A percentile compares a stretch with the other conserved stretches of the same genome.
Evolutionary conservation across 1,140 invertebrate genomes (phyloP).

Genomic region (Anthonomus grandis): DNA sequence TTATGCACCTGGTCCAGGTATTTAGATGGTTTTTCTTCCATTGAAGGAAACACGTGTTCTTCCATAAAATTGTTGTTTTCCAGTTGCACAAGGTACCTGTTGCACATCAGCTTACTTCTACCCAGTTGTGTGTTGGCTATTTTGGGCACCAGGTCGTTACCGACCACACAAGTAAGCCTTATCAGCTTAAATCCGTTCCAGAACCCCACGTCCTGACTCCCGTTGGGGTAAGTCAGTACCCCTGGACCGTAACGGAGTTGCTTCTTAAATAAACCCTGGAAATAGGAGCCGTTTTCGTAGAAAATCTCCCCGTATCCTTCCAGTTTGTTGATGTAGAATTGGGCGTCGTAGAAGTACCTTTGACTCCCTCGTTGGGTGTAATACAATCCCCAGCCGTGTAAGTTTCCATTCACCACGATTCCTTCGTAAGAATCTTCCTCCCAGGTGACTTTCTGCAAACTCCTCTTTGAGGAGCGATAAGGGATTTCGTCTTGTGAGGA

Average conservation of each 20-base stretch:
- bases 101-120: slow-evolving; percentile 34
- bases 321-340: slow-evolving; percentile 51
- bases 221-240: slow-evolving; percentile 46
- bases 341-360: slow-evolving; percentile 49
- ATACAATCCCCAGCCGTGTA: slow-evolving; percentile 52
- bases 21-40: too few species aligned
- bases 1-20: slow-evolving; percentile 32
- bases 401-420: slow-evolving; percentile 44
- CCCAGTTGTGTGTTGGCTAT: slow-evolving; percentile 23
- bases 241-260: slow-evolving; percentile 54
- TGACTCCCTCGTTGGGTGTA: slow-evolving; percentile 39
- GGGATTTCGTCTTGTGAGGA: too few species aligned
- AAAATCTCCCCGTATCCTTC: slow-evolving; percentile 53
- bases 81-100: slow-evolving; percentile 32
- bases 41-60: slow-evolving; percentile 7
- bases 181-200: slow-evolving; percentile 50
- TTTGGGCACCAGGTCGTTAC: slow-evolving; percentile 24
- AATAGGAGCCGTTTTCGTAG: slow-evolving; percentile 49
- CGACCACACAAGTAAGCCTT: slow-evolving; percentile 38
- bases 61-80: slow-evolving; percentile 17
- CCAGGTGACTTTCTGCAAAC: slow-evolving; percentile 32
- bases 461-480: slow-evolving; percentile 8
- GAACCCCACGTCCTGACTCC: slow-evolving; percentile 51
- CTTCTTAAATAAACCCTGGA: slow-evolving; percentile 49
- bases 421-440: slow-evolving; percentile 42